phyloP scores from a whole-genome alignment of 2,113 vertebrate species.

The Callospermophilus lateralis region DNA sequence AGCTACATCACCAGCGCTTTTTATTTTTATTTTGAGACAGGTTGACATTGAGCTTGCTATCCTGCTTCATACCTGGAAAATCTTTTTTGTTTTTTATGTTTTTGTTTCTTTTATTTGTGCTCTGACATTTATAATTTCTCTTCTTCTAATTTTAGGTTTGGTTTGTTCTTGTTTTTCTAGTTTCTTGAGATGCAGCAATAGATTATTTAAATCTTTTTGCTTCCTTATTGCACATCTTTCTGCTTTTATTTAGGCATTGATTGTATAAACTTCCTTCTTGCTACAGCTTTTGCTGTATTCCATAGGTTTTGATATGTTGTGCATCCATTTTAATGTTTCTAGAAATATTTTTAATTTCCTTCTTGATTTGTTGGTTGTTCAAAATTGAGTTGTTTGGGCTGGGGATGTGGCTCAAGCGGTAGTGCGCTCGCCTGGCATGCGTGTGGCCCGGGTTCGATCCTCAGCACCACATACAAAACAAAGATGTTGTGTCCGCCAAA shows the following conservation, averaged over 20 bases:
- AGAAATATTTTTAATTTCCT: background rate
- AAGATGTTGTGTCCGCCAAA: too few relatives aligned
- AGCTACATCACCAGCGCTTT: too few relatives aligned
- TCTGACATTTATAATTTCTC: background rate
- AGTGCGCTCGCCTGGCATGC: too few relatives aligned
- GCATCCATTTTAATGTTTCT: background rate
- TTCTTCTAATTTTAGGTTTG: background rate
- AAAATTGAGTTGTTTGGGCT: background rate
- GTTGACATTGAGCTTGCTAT: too few relatives aligned
- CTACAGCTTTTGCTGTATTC: background rate
- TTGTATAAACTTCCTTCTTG: background rate
- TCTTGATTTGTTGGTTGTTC: background rate
- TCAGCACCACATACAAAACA: too few relatives aligned
- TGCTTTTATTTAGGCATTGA: background rate
- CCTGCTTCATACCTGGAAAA: too few relatives aligned
- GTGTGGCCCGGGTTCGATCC: too few relatives aligned
- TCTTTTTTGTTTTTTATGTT: too few relatives aligned
- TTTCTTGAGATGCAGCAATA: background rate
- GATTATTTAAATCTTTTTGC: background rate
- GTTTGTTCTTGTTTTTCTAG: background rate
- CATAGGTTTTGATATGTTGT: too few relatives aligned
- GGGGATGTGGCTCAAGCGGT: too few relatives aligned
- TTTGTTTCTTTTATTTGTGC: too few relatives aligned
- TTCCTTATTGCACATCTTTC: background rate
- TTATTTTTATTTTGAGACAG: too few relatives aligned